These are phyloP conservation scores for Euphydryas editha DNA, from an alignment of 2,888 invertebrate genomes.

Conservation along the genomic window DNA sequence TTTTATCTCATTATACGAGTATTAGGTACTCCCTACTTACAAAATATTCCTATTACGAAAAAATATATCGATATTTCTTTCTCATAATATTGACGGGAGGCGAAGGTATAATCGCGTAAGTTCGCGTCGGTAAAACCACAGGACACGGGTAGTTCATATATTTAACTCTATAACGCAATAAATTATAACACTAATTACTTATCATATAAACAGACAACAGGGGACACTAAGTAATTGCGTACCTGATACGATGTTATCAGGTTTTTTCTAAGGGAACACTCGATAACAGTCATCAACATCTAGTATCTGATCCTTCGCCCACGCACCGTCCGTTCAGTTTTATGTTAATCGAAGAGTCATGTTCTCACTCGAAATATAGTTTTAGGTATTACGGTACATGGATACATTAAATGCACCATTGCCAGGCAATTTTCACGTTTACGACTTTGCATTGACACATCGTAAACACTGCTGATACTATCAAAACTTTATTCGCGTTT, in stretches of 20 bases:
- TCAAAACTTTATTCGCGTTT: constrained; percentile 39
- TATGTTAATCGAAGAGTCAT: constrained; percentile 83
- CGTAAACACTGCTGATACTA: constrained; percentile 73
- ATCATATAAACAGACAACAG: background rate
- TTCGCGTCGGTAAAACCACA: background rate
- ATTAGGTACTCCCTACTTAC: too few relatives aligned
- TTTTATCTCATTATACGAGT: too few relatives aligned
- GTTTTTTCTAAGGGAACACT: constrained; percentile 28
- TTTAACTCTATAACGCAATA: background rate
- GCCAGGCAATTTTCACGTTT: constrained; percentile 73
- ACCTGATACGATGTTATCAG: constrained; percentile 13
- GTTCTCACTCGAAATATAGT: constrained; percentile 66
- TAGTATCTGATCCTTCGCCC: constrained; percentile 64
- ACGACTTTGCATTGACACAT: constrained; percentile 72
- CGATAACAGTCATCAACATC: constrained; percentile 18
- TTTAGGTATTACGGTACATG: constrained; percentile 61
- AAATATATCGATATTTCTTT: too few relatives aligned
- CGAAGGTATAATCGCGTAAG: too few relatives aligned
- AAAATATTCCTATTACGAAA: too few relatives aligned
- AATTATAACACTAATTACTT: background rate
- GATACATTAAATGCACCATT: constrained; percentile 71
- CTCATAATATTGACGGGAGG: too few relatives aligned
- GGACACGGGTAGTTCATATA: background rate
- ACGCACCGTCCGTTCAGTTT: constrained; percentile 73
- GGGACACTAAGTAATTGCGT: constrained; percentile 12